A percentile compares a stretch with the other conserved stretches of the same genome.
phyloP scores from a whole-genome alignment of 2,888 invertebrate genomes.

The Gymnosoma rotundatum region DNA sequence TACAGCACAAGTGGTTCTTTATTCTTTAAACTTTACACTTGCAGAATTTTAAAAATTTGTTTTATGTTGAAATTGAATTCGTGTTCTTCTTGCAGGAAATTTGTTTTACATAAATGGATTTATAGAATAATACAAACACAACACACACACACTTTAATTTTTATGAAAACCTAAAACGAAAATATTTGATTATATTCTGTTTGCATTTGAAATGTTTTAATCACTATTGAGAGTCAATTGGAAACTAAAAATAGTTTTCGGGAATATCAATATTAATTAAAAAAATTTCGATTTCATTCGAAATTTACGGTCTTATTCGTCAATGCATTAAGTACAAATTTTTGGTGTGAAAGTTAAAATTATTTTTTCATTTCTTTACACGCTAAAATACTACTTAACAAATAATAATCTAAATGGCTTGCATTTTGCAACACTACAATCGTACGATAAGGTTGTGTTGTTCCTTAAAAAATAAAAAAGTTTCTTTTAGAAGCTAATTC shows the following conservation, averaged over 20 bases:
- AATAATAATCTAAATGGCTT: no score
- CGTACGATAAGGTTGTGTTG: no score
- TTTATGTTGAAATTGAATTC: conserved; percentile 13
- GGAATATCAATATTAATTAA: no score
- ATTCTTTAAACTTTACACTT: conserved; percentile 12
- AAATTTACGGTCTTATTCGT: no score
- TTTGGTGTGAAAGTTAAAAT: no score
- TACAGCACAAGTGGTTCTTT: conserved; percentile 55
- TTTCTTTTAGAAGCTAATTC: no score
- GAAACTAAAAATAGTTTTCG: conserved; percentile 6
- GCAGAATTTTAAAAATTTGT: conserved; percentile 25
- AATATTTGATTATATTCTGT: conserved; percentile 55
- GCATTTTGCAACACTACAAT: no score
- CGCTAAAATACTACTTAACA: no score
- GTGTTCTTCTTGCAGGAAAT: conserved; percentile 1
- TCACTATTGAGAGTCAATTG: conserved; percentile 5
- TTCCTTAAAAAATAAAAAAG: no score
- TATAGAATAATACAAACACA: background rate
- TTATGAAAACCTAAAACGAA: conserved; percentile 40
- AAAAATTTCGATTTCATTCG: no score
- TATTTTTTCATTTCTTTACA: no score
- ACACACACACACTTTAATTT: conserved; percentile 39
- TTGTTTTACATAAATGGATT: background rate
- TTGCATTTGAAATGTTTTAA: conserved; percentile 22
- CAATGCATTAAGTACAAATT: no score